Base-by-base conservation (phyloP, 35 echinoderm and acorn worm species). In the Eucidaris tribuloides region DNA sequence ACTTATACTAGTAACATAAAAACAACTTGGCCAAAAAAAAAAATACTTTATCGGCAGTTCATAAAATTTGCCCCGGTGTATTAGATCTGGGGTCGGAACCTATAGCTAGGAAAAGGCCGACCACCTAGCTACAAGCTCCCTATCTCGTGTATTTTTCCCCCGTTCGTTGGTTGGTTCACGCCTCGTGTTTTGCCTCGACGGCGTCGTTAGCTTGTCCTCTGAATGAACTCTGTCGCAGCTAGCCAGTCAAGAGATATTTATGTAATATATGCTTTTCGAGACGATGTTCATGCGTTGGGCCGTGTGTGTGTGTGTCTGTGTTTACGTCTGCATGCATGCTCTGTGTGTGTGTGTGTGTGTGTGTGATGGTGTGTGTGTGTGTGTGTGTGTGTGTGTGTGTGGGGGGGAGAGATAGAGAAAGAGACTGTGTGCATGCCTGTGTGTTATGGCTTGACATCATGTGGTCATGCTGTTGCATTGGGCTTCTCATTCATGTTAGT, bases 261-360 rank as follows among this genome's bases (percentile, higher is more conserved):
- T 74, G 68, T 74, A 74, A 74, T 74, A 74, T 74, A 74, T 74
- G 68, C 68, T 36, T 74, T 74, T 74, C 44, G 31, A 23, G 28
- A 66, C 11, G 28, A 11, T 14, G 7, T 29, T 14, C 27, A 14
- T 66, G 62, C 27, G 62, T 66, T 7, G 7, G 62, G 7, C 20
- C 27, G 62, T 66, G 62, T 66, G 62, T 66, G 62, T 66, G 62
- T 66, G 62, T 66, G 62, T 52, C 9, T 52, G 48, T 52, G 48
- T 52, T 52, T n/a, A 9, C 9, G 9, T 52, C 9, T 52, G 48
- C 31, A 33, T 11, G 11, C 7, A 25, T 52, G 48, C 48, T 74
- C 35, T 9, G n/a, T 80, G 77, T 57, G 71, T 76, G 34, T 36
- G 34, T 76, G 77, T 74, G 68, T 43, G 7, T 72, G 63, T 0